A percentile compares a stretch with the other conserved stretches of the same genome.
Conservation (phyloP, 2,888 invertebrate genomes). For the Athalia rosae region DNA sequence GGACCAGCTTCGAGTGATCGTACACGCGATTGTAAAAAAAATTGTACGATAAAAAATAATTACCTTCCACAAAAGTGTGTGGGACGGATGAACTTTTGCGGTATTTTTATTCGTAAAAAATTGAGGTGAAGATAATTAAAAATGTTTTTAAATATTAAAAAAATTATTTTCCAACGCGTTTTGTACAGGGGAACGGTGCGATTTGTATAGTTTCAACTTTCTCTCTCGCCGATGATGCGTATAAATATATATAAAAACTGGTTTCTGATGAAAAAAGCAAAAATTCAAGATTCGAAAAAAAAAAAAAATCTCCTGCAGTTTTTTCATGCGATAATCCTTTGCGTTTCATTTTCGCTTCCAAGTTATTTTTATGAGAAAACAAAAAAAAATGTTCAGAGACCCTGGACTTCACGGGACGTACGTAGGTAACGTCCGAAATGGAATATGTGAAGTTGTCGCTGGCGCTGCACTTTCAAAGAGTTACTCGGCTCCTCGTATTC, state of each 20-base stretch:
- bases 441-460: not conserved
- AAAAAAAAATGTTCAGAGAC: not conserved
- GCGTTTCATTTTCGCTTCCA: no score
- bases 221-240: not conserved
- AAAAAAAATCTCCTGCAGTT: not conserved
- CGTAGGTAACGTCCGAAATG: not conserved
- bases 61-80: no score
- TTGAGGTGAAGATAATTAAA: no score
- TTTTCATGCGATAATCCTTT: not conserved
- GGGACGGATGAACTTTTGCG: no score
- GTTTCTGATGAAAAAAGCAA: not conserved
- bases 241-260: not conserved
- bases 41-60: no score
- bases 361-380: not conserved
- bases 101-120: no score
- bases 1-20: no score
- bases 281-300: not conserved
- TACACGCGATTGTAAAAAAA: no score
- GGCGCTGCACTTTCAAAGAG: constrained; percentile 6
- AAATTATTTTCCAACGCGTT: no score
- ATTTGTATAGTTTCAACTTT: not conserved
- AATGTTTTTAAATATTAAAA: no score
- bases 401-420: no score
- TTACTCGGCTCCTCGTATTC: not conserved
- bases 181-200: no score